Conservation (phyloP, 1,140 invertebrate genomes). For the Holotrichia oblita region DNA sequence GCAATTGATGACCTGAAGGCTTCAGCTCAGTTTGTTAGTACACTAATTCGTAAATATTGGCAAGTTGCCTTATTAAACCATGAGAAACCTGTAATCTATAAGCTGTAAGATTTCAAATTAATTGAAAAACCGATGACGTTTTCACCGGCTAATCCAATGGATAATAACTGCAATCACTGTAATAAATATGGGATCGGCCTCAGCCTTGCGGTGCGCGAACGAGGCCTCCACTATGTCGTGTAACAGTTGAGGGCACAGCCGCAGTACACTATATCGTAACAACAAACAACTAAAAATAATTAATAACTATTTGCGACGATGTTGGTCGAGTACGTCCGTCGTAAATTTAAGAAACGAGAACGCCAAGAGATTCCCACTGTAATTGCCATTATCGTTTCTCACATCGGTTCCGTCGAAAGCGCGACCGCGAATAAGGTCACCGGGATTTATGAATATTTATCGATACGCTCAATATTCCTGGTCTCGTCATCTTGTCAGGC, state of each 20-base stretch:
- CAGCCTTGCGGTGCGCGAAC: constrained; percentile 11
- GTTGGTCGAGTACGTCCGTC: constrained; percentile 11
- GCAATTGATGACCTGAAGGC: neutral
- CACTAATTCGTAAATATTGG: constrained; percentile 2
- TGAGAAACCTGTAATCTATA: constrained; percentile 20
- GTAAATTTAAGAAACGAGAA: constrained; percentile 30
- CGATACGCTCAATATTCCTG: neutral
- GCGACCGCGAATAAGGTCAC: constrained; percentile 29
- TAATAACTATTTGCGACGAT: constrained; percentile 35
- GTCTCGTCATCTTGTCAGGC: neutral
- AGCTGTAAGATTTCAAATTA: constrained; percentile 25
- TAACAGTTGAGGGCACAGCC: neutral
- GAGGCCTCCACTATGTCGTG: neutral
- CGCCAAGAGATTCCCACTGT: constrained; percentile 18
- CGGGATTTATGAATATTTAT: constrained; percentile 30
- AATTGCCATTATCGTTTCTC: constrained; percentile 33
- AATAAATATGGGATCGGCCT: constrained; percentile 28
- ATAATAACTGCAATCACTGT: constrained; percentile 31
- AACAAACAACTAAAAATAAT: constrained; percentile 27
- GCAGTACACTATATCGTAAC: neutral
- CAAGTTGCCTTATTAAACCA: constrained; percentile 15
- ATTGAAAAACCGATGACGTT: constrained; percentile 29
- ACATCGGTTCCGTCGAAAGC: constrained; percentile 11
- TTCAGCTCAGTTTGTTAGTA: neutral
- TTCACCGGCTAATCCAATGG: constrained; percentile 20